These are phyloP conservation scores for Hesperophylax magnus DNA, from an alignment of 1,140 invertebrate genomes.

Conservation along the genomic window DNA sequence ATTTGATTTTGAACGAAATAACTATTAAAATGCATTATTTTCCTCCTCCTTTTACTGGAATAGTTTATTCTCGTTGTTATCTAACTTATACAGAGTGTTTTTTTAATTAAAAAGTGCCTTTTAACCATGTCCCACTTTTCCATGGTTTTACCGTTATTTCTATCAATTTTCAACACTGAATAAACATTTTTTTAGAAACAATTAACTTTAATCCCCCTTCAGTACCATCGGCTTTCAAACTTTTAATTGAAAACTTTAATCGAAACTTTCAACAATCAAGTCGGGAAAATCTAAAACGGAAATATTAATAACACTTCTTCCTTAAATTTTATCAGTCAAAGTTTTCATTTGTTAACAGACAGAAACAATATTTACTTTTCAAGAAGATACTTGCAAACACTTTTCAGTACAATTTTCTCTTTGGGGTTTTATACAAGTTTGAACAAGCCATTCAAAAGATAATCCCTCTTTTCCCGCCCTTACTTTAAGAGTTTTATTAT, in stretches of 20 bases:
- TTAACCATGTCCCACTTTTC: no score
- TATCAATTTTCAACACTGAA: no score
- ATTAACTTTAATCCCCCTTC: neutral
- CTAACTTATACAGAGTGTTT: no score
- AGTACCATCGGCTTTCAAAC: slow-evolving; percentile 8
- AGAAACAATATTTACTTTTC: slow-evolving; percentile 24
- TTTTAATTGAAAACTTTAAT: slow-evolving; percentile 11
- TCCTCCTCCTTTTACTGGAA: no score
- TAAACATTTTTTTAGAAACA: neutral
- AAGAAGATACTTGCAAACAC: neutral
- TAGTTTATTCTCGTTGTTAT: no score
- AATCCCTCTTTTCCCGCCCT: neutral
- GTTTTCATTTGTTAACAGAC: slow-evolving; percentile 25
- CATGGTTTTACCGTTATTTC: no score
- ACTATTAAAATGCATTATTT: no score
- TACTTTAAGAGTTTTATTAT: no score
- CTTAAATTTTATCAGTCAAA: slow-evolving; percentile 34
- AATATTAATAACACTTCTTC: slow-evolving; percentile 15
- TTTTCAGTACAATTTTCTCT: neutral
- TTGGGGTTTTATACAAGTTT: neutral
- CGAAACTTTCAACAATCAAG: neutral
- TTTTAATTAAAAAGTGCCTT: no score
- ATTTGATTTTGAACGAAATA: no score
- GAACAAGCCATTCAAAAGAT: slow-evolving; percentile 1
- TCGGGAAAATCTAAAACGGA: neutral